A percentile compares a stretch with the other conserved stretches of the same genome.
Conservation (phyloP, 2,888 invertebrate genomes). For the Hirudinaria manillensis region DNA sequence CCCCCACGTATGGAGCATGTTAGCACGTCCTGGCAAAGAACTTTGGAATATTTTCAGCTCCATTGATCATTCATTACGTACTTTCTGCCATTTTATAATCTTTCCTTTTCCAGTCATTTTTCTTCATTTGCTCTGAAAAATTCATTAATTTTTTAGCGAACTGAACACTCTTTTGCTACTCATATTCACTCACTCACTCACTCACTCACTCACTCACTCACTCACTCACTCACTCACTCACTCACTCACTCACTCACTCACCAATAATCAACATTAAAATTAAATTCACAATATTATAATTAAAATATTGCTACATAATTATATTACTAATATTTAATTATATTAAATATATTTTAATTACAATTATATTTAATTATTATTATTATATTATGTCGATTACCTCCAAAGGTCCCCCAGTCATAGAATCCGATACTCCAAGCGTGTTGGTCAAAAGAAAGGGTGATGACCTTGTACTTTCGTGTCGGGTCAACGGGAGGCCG, state of each 20-base stretch:
- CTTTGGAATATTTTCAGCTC: not conserved
- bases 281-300: too few species aligned
- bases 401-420: slow-evolving; percentile 11
- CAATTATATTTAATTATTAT: not conserved
- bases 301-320: not conserved
- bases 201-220: not conserved
- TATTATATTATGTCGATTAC: not conserved
- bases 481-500: slow-evolving; percentile 24
- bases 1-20: too few species aligned
- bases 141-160: not conserved
- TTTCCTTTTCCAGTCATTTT: not conserved
- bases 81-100: not conserved
- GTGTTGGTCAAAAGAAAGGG: slow-evolving; percentile 1
- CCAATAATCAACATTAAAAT: too few species aligned
- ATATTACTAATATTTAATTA: not conserved
- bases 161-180: not conserved
- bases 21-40: too few species aligned
- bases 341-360: not conserved
- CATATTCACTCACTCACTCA: not conserved
- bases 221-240: not conserved
- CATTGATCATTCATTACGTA: not conserved
- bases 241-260: not conserved
- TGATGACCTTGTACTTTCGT: slow-evolving; percentile 19
- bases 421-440: not conserved
- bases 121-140: not conserved